A percentile compares a stretch with the other conserved stretches of the same genome.
These are phyloP conservation scores for Brassicogethes aeneus DNA, from an alignment of 2,888 invertebrate species.

Conservation along the genomic window DNA sequence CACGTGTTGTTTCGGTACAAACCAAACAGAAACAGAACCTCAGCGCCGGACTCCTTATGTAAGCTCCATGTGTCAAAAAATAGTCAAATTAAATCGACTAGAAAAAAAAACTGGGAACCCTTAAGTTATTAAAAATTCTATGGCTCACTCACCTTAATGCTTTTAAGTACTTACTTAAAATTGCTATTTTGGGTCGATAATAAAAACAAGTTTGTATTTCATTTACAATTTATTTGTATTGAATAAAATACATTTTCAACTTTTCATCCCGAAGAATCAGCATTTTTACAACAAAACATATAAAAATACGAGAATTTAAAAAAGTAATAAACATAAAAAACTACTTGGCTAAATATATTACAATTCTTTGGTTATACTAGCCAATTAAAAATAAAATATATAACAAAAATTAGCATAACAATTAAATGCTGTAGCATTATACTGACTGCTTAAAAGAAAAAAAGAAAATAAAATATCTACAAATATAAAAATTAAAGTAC, in stretches of 20 bases:
- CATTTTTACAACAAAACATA: conserved; percentile 32
- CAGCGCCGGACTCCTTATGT: no score
- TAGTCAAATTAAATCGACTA: no score
- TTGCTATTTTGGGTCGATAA: no score
- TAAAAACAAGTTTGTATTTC: no score
- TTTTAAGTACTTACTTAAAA: no score
- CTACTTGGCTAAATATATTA: conserved; percentile 34
- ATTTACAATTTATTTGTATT: conserved; percentile 32
- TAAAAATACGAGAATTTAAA: conserved; percentile 21
- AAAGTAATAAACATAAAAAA: conserved; percentile 20
- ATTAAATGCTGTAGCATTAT: conserved; percentile 24
- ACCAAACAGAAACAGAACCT: no score
- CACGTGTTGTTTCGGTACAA: no score
- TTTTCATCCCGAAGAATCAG: conserved; percentile 34
- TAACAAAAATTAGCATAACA: conserved; percentile 29
- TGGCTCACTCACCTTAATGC: no score
- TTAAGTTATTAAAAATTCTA: no score
- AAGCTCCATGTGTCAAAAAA: no score
- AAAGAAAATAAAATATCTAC: conserved; percentile 17
- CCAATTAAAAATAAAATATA: conserved; percentile 33
- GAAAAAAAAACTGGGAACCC: no score
- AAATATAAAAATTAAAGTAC: conserved; percentile 14
- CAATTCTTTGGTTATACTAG: conserved; percentile 44
- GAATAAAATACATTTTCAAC: conserved; percentile 42
- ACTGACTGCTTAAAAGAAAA: no score